Base-by-base conservation (phyloP, 2,113 vertebrate species). In the Pelodiscus sinensis region DNA sequence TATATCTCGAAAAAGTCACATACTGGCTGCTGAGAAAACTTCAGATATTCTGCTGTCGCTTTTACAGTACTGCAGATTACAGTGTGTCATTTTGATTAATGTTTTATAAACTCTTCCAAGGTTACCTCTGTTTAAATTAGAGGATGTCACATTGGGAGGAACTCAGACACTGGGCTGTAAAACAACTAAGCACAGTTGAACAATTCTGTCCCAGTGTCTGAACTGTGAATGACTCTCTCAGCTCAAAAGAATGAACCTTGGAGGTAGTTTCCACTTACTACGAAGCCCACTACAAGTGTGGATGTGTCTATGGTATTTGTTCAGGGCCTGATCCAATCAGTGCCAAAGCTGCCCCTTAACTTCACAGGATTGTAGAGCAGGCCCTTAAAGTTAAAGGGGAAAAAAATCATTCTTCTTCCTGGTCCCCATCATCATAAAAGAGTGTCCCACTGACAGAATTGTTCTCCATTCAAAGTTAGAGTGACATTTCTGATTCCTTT, bases 81-180 rank as follows among this genome's bases (percentile, higher is more conserved):
- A 19, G 7, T 1, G 1, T 71, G 58, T 8, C 50, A 6, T 58
- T 60, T 52, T 55, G 50, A 55, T 5, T 55, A 54, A 86, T 22
- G 44, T 10, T n/a, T 7, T 44, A 73, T 55, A 25, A 58, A 13
- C 52, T 38, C 44, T 22, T 16, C 60, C 52, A 81, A 68, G 55
- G 55, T 75, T 62, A 71, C 80, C 73, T 24, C 13, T 54, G 31
- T 35, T 57, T 87, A 27, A 2, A 6, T 4, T 2, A 51, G 13
- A 81, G 54, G 58, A 0, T 13, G 16, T 1, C 81, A 38, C 4
- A 0, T 1, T 65, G 81, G 12, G 87, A 31, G 16, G 44, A 51
- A 44, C 83, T 87, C 56, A 56, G 65, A 29, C 0, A 0, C 29
- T 3, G 15, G 35, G 27, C 44, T 73, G 6, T 87, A 90, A 87